These are phyloP conservation scores for Sparus aurata DNA, from an alignment of 2,797 vertebrate genomes.

Conservation along the genomic window DNA sequence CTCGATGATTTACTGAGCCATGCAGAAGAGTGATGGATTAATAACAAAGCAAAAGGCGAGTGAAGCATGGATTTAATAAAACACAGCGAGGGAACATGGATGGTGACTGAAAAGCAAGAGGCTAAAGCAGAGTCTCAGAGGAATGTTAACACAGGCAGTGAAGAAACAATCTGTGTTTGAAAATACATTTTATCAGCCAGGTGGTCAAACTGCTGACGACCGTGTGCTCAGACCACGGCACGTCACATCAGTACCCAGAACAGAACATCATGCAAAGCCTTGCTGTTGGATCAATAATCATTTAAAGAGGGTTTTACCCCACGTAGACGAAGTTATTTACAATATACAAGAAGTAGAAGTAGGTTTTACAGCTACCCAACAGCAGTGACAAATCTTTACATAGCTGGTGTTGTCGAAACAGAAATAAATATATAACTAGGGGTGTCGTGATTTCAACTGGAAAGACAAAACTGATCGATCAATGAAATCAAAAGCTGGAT, in stretches of 20 bases:
- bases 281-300: slow-evolving; percentile 1
- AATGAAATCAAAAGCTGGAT: too few species aligned
- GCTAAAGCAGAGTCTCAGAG: slow-evolving; percentile 16
- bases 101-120: slow-evolving; percentile 16
- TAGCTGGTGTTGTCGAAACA: not conserved
- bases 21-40: slow-evolving; percentile 22
- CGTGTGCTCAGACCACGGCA: not conserved
- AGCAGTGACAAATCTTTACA: not conserved
- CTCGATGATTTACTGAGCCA: not conserved
- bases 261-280: slow-evolving; percentile 16
- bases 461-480: too few species aligned
- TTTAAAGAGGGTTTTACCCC: too few species aligned
- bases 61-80: slow-evolving; percentile 5
- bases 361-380: not conserved
- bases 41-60: slow-evolving; percentile 7
- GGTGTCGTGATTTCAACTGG: too few species aligned
- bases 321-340: not conserved
- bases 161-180: slow-evolving; percentile 3
- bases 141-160: slow-evolving; percentile 9
- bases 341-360: not conserved
- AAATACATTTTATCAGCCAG: slow-evolving; percentile 14
- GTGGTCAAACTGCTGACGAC: not conserved
- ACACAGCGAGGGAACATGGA: not conserved
- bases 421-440: not conserved
- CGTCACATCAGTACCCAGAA: not conserved